Evolutionary conservation across 2,113 vertebrate species (phyloP).

Genomic region (Ploceus nigricollis): DNA sequence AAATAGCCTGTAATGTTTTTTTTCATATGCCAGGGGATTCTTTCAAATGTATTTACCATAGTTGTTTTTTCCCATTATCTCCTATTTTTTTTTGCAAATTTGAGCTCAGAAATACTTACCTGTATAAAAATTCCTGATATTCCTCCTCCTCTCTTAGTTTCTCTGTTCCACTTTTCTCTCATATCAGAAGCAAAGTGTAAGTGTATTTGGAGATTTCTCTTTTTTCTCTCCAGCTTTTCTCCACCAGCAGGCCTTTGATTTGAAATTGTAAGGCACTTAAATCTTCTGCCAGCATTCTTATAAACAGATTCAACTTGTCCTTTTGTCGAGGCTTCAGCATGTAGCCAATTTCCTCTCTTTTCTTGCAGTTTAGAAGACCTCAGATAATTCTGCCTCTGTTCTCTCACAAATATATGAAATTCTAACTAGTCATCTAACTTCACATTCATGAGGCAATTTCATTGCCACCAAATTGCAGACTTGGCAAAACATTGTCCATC

Average conservation of each 20-base stretch:
- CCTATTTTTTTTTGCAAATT: not conserved
- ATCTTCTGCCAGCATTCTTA: slow-evolving; percentile 45
- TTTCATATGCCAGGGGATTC: not conserved
- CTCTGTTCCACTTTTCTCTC: not conserved
- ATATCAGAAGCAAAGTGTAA: slow-evolving; percentile 22
- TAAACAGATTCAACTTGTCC: slow-evolving; percentile 43
- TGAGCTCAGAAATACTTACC: not conserved
- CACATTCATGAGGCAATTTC: slow-evolving; percentile 43
- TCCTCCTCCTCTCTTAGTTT: not conserved
- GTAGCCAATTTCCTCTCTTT: slow-evolving; percentile 33
- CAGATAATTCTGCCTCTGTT: slow-evolving; percentile 58
- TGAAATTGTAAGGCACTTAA: slow-evolving; percentile 49
- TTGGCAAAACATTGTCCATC: slow-evolving; percentile 42
- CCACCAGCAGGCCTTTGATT: slow-evolving; percentile 34
- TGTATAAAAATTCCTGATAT: not conserved
- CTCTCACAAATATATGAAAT: slow-evolving; percentile 50
- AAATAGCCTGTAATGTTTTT: not conserved
- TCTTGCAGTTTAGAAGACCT: slow-evolving; percentile 27
- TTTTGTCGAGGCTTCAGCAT: slow-evolving; percentile 23
- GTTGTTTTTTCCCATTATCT: not conserved
- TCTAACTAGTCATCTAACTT: slow-evolving; percentile 54
- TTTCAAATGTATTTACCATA: not conserved
- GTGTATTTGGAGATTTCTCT: slow-evolving; percentile 9
- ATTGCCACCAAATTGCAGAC: slow-evolving; percentile 52
- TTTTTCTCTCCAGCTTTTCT: slow-evolving; percentile 32